These are phyloP conservation scores for Okamejei kenojei DNA, from an alignment of 2,797 vertebrate genomes.

Conservation along the genomic window DNA sequence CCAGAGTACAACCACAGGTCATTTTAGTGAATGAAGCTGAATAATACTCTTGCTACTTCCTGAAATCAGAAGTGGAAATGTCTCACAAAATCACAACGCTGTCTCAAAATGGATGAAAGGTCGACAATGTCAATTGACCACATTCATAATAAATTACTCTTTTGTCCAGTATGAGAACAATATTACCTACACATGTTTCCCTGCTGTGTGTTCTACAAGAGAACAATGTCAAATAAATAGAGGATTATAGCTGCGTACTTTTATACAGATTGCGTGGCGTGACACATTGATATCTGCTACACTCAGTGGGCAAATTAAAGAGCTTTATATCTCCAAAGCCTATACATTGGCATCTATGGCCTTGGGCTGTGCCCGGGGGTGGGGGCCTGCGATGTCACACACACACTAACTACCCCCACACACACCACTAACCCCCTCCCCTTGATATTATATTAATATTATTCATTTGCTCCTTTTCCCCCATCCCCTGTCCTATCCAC, in stretches of 20 bases:
- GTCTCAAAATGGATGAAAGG: background rate
- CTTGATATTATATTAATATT: too few relatives aligned
- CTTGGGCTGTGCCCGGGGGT: too few relatives aligned
- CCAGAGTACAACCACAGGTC: background rate
- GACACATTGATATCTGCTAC: background rate
- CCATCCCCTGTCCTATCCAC: too few relatives aligned
- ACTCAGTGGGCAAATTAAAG: too few relatives aligned
- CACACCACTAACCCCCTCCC: too few relatives aligned
- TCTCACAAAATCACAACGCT: background rate
- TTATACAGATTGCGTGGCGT: background rate
- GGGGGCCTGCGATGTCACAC: too few relatives aligned
- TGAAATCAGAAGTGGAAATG: background rate
- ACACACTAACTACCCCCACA: too few relatives aligned
- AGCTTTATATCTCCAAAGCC: too few relatives aligned
- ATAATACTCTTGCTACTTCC: background rate
- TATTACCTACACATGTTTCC: background rate
- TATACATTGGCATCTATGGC: too few relatives aligned
- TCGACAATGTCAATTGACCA: background rate
- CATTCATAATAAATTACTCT: background rate
- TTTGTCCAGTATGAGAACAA: background rate
- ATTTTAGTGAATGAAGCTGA: background rate
- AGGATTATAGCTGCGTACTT: background rate
- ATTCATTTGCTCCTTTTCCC: too few relatives aligned
- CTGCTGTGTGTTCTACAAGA: background rate
- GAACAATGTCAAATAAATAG: background rate